Evolutionary conservation across 1,140 invertebrate species (phyloP), one percentile per base, ranked within the genome.

Genomic region (Calosoma granatense): DNA sequence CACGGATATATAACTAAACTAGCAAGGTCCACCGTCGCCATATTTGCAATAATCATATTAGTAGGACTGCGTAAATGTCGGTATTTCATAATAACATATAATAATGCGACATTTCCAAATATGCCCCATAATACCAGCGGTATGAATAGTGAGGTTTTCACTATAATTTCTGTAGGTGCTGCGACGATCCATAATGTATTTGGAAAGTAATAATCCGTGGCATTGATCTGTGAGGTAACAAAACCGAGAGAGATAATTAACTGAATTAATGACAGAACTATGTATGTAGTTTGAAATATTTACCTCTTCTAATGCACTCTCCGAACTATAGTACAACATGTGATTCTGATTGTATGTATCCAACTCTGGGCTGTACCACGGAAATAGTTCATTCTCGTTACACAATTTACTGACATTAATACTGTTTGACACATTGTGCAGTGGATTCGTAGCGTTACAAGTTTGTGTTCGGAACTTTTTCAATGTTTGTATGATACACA

Each of bases 21-120:
- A 0, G 84, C 65, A 1, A 91, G 71, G 70, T 92, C 90, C 0
- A 87, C 84, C 1, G 84, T 63, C 0, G 88, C 88, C 76, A 92
- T 82, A 62, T 89, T 92, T 21, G 84, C 80, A 9, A 94, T 85
- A 20, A 92, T 76, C 22, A 88, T 73, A 72, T 92, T 91, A 1
- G 87, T 88, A 0, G 87, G 81, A n/a, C 84, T 84, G 56, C 82
- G 77, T 55, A 91, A 75, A 59, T 83, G 77, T 60, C 79, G 78
- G 63, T 84, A 82, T n/a, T 74, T 78, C 0, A 80, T 58, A 15
- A 92, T 78, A 0, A 88, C 78, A 47, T 82, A 73, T 1, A 92
- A 74, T 11, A 92, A 79, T 1, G 85, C 70, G 4, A 80, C 67
- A 67, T 93, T 93, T 0, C 86, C 82, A 30, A 86, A 74, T 12